Evolutionary conservation across 1,140 invertebrate genomes (phyloP), one percentile per base, ranked within the genome.

Genomic region (Zaprionus lachaisei): DNA sequence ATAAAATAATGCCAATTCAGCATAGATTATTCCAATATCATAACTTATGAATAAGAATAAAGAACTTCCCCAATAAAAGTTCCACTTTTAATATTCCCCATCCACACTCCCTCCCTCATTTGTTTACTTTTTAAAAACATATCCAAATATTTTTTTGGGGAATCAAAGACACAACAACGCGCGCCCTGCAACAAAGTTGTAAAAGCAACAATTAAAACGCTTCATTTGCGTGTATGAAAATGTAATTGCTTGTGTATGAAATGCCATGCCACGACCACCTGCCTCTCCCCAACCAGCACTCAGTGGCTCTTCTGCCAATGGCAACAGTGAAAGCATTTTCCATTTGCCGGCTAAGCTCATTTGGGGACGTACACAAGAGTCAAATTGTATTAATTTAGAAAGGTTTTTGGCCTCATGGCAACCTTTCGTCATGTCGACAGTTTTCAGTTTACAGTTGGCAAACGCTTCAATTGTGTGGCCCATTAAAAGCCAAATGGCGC

Each of bases 401-500:
- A 44, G 63, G 26, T 58, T 66, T 22, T 37, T 34, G 28, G 56
- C 5, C 17, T 47, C 71, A 28, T 66, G 70, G 49, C 65, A 79
- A 67, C 62, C 72, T 72, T 68, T 71, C 58, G 76, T 71, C 60
- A 65, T 72, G 61, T 51, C 44, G 51, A 54, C 77, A 57, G 64
- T 62, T 72, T 69, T 55, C 31, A 44, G 49, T 66, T 65, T 56
- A 41, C 69, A 44, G 64, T 69, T 74, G 62, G 57, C 17, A 49
- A 75, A 60, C 51, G 72, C 58, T 17, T 58, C 67, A 78, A 74
- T 84, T 84, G 65, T 78, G 66, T 56, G 64, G 74, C 58, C 73
- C 82, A 81, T 81, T 84, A 81, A 84, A 83, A 74, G 70, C 69
- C 81, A 84, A 84, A 79, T 81, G 81, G 54, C 73, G 72, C 69